phyloP scores from a whole-genome alignment of 2,888 invertebrate genomes.

The Limenitis camilla region DNA sequence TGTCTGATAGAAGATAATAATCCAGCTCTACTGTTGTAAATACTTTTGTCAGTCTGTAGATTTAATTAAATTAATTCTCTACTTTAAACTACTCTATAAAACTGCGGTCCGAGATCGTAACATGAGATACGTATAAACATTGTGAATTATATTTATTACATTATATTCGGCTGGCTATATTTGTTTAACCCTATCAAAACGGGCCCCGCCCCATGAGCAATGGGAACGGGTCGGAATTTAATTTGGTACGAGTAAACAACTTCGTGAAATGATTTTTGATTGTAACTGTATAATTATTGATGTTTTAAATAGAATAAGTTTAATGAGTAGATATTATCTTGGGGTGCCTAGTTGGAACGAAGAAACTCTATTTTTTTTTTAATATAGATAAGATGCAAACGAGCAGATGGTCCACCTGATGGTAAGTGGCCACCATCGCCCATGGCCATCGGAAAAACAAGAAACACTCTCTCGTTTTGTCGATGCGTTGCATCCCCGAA shows the following conservation, averaged over 20 bases:
- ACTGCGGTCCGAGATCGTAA: constrained; percentile 52
- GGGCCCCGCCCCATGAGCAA: constrained; percentile 36
- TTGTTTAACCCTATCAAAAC: constrained; percentile 60
- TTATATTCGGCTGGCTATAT: constrained; percentile 60
- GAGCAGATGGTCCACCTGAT: too few relatives aligned
- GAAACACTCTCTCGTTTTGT: too few relatives aligned
- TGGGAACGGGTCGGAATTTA: constrained; percentile 15
- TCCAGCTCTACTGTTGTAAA: not conserved
- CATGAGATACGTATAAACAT: constrained; percentile 63
- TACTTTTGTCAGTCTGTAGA: not conserved
- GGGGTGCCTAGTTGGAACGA: too few relatives aligned
- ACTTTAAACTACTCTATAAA: constrained; percentile 33
- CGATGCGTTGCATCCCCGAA: too few relatives aligned
- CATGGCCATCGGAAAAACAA: too few relatives aligned
- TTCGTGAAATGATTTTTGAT: constrained; percentile 7
- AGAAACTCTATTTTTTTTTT: too few relatives aligned
- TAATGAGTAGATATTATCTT: too few relatives aligned
- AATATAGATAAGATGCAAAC: too few relatives aligned
- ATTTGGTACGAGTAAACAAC: constrained; percentile 14
- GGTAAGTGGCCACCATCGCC: too few relatives aligned
- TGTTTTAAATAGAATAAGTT: too few relatives aligned
- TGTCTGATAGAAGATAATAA: too few relatives aligned
- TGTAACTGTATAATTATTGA: not conserved
- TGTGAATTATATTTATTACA: constrained; percentile 73
- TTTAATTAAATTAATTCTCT: constrained; percentile 14